Evolutionary conservation across 64 coral and sea anemone species (phyloP).

Genomic region (Exaiptasia diaphana): DNA sequence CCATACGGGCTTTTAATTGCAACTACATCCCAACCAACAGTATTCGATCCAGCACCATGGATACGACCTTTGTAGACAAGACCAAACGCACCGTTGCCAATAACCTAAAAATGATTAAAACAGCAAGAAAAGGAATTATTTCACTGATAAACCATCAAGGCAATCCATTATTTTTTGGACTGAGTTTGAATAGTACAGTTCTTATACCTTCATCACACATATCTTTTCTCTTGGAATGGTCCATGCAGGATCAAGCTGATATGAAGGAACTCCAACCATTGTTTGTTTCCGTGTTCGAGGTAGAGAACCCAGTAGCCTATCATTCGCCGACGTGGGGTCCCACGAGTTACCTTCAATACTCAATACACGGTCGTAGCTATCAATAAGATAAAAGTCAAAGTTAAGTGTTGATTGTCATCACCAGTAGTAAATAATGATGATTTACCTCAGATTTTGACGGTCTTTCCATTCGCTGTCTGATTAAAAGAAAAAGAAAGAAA

Average conservation of each 20-base stretch:
- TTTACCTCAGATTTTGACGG: no score
- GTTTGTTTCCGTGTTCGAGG: background rate
- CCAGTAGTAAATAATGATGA: no score
- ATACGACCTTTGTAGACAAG: constrained; percentile 34
- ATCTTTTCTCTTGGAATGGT: constrained; percentile 29
- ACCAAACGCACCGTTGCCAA: constrained; percentile 56
- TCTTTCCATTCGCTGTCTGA: no score
- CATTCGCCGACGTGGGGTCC: background rate
- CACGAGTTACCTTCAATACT: background rate
- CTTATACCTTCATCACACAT: constrained; percentile 14
- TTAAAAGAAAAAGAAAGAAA: no score
- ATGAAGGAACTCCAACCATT: constrained; percentile 20
- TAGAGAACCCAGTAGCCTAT: background rate
- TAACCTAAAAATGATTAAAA: background rate
- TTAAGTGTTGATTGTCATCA: no score
- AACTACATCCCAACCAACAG: background rate
- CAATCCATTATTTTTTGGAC: background rate
- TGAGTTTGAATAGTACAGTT: no score
- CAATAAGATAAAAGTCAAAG: no score
- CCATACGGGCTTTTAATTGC: constrained; percentile 50
- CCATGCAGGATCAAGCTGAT: constrained; percentile 32
- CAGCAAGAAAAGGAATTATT: no score
- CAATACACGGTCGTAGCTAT: no score
- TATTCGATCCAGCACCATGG: background rate
- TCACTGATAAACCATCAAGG: no score